Evolutionary conservation across 1,140 invertebrate genomes (phyloP).

Genomic region (Euborellia annulipes): DNA sequence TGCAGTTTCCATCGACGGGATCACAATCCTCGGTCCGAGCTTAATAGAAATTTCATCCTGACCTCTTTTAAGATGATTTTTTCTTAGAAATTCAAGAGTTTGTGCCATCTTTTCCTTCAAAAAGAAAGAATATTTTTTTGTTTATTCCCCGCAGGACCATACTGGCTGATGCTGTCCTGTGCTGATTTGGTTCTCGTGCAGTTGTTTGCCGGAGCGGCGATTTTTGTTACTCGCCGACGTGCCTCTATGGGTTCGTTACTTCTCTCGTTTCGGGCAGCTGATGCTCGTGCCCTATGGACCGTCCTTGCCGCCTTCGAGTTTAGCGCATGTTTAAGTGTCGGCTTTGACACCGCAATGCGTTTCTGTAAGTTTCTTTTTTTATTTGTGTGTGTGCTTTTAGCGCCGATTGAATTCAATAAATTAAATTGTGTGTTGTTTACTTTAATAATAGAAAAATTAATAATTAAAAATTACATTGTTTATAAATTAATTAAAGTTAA

Average conservation of each 20-base stretch:
- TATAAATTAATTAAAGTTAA: too few species aligned
- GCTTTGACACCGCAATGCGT: constrained; percentile 32
- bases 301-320: constrained; percentile 34
- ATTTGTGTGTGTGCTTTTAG: too few species aligned
- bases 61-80: too few species aligned
- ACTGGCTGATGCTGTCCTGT: constrained; percentile 35
- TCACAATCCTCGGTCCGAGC: too few species aligned
- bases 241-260: constrained; percentile 28
- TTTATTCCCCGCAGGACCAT: too few species aligned
- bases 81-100: too few species aligned
- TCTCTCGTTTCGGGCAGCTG: constrained; percentile 29
- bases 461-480: too few species aligned
- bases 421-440: neutral
- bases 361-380: constrained; percentile 25
- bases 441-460: too few species aligned
- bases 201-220: constrained; percentile 32
- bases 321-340: constrained; percentile 30
- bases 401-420: neutral
- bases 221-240: constrained; percentile 32
- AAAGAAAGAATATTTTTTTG: too few species aligned
- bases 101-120: too few species aligned
- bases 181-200: constrained; percentile 36
- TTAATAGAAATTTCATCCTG: too few species aligned
- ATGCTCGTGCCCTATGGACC: constrained; percentile 35
- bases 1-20: too few species aligned